phyloP scores from a whole-genome alignment of 92 coral and sea anemone genomes.

The Muricea muricata region DNA sequence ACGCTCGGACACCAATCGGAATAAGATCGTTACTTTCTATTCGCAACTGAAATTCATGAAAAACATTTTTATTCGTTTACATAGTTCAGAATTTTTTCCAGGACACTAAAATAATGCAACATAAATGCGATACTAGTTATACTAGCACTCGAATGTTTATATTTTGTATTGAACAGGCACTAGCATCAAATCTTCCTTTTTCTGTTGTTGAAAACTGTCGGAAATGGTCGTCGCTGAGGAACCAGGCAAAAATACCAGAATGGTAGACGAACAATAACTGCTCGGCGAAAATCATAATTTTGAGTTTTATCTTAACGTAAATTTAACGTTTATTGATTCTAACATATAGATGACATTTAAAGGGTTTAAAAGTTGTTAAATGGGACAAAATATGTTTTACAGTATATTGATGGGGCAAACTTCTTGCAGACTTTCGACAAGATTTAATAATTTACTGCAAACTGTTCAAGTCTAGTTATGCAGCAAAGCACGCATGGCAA shows the following conservation, averaged over 20 bases:
- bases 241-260: slow-evolving; percentile 37
- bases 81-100: not conserved
- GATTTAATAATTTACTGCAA: not conserved
- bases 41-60: not conserved
- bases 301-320: no score
- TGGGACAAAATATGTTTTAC: not conserved
- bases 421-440: not conserved
- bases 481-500: not conserved
- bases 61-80: not conserved
- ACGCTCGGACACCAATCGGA: slow-evolving; percentile 2
- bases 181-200: no score
- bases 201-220: no score
- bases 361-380: not conserved
- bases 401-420: slow-evolving; percentile 1
- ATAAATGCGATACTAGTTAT: not conserved
- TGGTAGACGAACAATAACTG: slow-evolving; percentile 40
- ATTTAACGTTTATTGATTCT: not conserved
- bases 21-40: not conserved
- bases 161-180: no score
- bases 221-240: slow-evolving; percentile 14
- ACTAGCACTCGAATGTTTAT: not conserved
- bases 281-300: no score
- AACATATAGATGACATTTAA: not conserved
- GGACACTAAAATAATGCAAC: not conserved
- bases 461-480: not conserved